Evolutionary conservation across 2,113 vertebrate genomes (phyloP).

Genomic region (Crotalus horridus): DNA sequence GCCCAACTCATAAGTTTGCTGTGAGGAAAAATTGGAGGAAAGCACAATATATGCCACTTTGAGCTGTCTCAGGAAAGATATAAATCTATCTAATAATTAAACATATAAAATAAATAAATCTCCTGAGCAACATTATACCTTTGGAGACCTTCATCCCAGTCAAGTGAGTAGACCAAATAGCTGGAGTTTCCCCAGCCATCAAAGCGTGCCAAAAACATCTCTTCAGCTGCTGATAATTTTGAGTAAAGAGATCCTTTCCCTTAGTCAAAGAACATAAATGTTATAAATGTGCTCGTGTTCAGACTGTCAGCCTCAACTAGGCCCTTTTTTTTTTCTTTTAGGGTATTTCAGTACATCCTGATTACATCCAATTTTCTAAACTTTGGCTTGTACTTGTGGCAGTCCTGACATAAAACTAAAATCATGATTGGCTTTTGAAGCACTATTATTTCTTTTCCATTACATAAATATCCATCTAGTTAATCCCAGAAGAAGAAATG

Average conservation of each 20-base stretch:
- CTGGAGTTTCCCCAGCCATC: not conserved
- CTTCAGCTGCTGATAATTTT: not conserved
- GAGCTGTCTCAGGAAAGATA: not conserved
- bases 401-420: not conserved
- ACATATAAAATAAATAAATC: not conserved
- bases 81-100: not conserved
- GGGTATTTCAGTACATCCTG: not conserved
- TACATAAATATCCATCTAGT: not conserved
- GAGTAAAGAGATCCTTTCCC: not conserved
- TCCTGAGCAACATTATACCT: not conserved
- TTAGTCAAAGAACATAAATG: not conserved
- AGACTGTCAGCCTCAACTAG: not conserved
- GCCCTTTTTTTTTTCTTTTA: not conserved
- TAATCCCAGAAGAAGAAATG: slow-evolving; percentile 10
- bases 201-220: not conserved
- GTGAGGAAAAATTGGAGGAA: not conserved
- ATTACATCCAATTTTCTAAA: not conserved
- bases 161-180: not conserved
- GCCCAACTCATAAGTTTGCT: not conserved
- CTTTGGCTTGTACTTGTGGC: not conserved
- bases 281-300: too few species aligned
- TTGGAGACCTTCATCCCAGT: not conserved
- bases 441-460: not conserved
- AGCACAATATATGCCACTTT: not conserved
- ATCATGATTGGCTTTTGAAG: not conserved